Percentiles rank a stretch among this genome's conserved stretches.
phyloP scores from a whole-genome alignment of 2,888 invertebrate genomes.

The Epirrhoe tristata region DNA sequence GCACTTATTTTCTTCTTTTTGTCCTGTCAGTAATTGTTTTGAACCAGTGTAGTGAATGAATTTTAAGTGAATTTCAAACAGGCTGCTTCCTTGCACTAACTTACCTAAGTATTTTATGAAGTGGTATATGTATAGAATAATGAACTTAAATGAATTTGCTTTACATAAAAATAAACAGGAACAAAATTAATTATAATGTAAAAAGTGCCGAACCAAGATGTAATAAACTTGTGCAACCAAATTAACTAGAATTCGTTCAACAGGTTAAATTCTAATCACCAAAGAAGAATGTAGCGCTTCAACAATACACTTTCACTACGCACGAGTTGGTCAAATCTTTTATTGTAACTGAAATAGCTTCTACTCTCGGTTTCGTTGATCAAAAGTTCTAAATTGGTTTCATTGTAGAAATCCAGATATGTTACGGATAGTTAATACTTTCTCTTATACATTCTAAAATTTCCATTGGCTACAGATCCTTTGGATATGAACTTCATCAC shows the following conservation, averaged over 20 bases:
- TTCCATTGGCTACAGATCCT: not conserved
- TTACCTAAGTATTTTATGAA: no score
- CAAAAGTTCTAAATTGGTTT: conserved; percentile 51
- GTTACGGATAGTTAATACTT: not conserved
- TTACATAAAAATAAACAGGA: not conserved
- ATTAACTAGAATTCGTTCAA: conserved; percentile 22
- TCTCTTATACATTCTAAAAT: not conserved
- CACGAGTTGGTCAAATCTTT: conserved; percentile 48
- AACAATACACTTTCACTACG: conserved; percentile 59
- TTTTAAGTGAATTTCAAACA: no score
- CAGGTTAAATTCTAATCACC: conserved; percentile 21
- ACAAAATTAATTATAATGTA: not conserved
- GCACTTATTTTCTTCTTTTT: no score
- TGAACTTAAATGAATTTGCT: no score
- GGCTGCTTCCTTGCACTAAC: no score
- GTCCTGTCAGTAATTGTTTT: no score
- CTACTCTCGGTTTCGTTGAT: conserved; percentile 70
- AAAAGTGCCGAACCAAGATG: not conserved
- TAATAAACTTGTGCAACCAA: conserved; percentile 1
- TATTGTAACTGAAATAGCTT: conserved; percentile 50
- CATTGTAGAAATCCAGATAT: conserved; percentile 27
- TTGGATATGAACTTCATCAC: not conserved
- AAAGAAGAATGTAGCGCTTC: conserved; percentile 20
- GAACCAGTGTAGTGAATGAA: no score
- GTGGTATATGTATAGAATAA: no score